Base-by-base conservation (phyloP, 2,113 vertebrate species). In the Xiphias gladius region DNA sequence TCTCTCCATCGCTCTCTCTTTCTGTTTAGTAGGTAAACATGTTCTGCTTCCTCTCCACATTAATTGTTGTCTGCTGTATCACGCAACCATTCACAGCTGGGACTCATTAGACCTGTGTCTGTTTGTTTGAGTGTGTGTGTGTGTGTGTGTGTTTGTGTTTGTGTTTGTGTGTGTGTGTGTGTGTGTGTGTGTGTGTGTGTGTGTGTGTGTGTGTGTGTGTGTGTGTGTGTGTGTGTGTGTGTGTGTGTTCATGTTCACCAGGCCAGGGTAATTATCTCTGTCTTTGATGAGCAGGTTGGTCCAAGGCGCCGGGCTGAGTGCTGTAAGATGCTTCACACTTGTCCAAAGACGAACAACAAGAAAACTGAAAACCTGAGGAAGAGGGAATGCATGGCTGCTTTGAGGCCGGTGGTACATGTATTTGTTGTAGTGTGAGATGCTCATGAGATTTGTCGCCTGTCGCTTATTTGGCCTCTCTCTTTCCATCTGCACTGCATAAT, bases 31-130 rank as follows among this genome's bases (percentile, higher is more conserved):
- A 88, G 92, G 89, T 92, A 91, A 92, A 86, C 81, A 85, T 88
- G 86, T 85, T 73, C 83, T 81, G 80, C 84, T 85, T 90, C 87
- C 71, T 85, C 80, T 90, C 82, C 73, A 88, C 81, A 90, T 93
- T 91, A 91, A 90, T 91, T 89, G 92, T 88, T 92, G 87, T 91
- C 91, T 75, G 90, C 80, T 89, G 84, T 91, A 93, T 91, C 92
- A 92, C 83, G 85, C 92, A 91, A 88, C 84, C 85, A 84, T 82
- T 82, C 75, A 61, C 92, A 93, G 90, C 92, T 93, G 92, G 81
- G 70, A 83, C 79, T 88, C 80, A 90, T 94, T 91, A 90, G 84
- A 91, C 84, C 67, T 79, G 84, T 83, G 84, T 83, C 69, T 88
- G 82, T 88, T 22, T 82, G 83, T 63, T 22, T 86, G 24, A 39